phyloP scores from a whole-genome alignment of 2,888 invertebrate genomes.

The Cerastis leucographa region DNA sequence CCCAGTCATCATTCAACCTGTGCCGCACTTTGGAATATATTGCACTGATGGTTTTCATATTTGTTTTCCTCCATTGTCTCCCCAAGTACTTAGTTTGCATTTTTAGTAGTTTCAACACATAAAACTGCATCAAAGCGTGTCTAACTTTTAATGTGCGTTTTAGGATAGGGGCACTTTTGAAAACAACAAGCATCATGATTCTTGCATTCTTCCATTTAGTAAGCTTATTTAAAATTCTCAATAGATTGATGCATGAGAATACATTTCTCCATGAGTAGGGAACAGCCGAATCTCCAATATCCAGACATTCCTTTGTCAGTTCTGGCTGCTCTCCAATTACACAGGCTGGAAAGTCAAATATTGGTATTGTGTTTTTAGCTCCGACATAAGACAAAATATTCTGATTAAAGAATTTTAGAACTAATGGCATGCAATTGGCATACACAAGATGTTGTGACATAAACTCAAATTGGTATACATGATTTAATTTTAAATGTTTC shows the following conservation, averaged over 20 bases:
- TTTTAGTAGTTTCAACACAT: slow-evolving; percentile 98
- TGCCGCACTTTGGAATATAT: slow-evolving; percentile 99
- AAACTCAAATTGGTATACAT: slow-evolving; percentile 99
- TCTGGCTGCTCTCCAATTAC: slow-evolving; percentile 99
- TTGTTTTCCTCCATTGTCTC: slow-evolving; percentile 99
- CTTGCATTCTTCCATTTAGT: slow-evolving; percentile 99
- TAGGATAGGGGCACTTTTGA: slow-evolving; percentile 99
- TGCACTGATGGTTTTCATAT: slow-evolving; percentile 99
- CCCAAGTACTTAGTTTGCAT: slow-evolving; percentile 99
- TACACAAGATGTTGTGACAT: slow-evolving; percentile 99
- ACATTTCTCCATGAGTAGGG: slow-evolving; percentile 99
- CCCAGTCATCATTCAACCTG: slow-evolving; percentile 99
- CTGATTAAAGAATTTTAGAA: slow-evolving; percentile 99
- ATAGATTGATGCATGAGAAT: slow-evolving; percentile 98
- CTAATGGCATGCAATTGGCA: slow-evolving; percentile 99
- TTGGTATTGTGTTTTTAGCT: slow-evolving; percentile 97
- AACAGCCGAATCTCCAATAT: slow-evolving; percentile 94
- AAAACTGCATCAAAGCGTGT: slow-evolving; percentile 99
- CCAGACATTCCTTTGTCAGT: slow-evolving; percentile 97
- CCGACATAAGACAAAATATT: slow-evolving; percentile 98
- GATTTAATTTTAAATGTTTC: slow-evolving; percentile 99
- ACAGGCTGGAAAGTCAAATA: slow-evolving; percentile 98
- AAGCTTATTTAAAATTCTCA: slow-evolving; percentile 98
- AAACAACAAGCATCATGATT: slow-evolving; percentile 99
- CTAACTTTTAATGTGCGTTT: slow-evolving; percentile 98